Base-by-base conservation (phyloP, 2,797 vertebrate species). In the Sebastes dallii region DNA sequence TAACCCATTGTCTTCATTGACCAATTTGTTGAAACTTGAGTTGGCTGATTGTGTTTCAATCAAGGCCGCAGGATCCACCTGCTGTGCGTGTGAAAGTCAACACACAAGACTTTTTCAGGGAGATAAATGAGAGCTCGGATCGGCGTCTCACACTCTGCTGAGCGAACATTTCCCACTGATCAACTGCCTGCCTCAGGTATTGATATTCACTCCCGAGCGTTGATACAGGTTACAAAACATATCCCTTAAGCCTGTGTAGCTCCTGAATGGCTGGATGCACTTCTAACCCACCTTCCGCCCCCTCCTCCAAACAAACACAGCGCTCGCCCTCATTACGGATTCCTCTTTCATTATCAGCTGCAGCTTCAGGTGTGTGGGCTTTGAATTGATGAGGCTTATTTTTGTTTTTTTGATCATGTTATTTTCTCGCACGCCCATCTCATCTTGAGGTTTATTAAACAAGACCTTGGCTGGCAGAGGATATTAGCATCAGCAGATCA, bases 391-490 rank as follows among this genome's bases (percentile, higher is more conserved):
- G 4, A 70, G 86, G 78, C 77, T 91, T 85, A 77, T 93, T 89
- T 16, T 50, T 62, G 34, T 52, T 52, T 52, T 39, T 89, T 90
- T 91, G 90, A 93, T 92, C 86, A 71, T 75, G 83, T 89, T 87
- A 90, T 89, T 90, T 66, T 91, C 84, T 87, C 75, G 52, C 89
- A 80, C 72, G 66, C 66, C 68, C 50, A 27, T 87, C 91, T 90
- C 84, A 71, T 93, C 86, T 83, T 72, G 83, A 89, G 86, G 82
- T 90, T 95, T 94, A 95, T 95, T 92, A 92, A 80, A 77, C 89
- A 80, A 68, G 89, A 91, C 91, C 85, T 91, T 76, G 81, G 84
- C 90, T 88, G 89, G 90, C 86, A 74, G 86, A 92, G 86, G 84
- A 91, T 83, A 91, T 94, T 92, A 91, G 88, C 88, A 84, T 93